Evolutionary conservation across 2,797 vertebrate species (phyloP).

Genomic region (Myripristis murdjan): DNA sequence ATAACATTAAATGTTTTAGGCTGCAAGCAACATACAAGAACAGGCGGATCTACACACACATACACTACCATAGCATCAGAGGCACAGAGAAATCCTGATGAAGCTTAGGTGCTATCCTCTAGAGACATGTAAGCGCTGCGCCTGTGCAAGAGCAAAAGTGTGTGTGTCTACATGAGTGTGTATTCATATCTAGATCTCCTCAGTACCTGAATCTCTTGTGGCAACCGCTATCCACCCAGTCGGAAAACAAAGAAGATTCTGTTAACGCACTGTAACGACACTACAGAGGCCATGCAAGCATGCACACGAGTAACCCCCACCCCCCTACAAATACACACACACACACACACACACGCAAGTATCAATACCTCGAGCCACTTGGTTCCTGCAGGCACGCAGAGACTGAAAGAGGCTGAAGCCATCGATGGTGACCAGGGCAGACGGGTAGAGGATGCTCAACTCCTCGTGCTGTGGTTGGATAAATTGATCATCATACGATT

Average conservation of each 20-base stretch:
- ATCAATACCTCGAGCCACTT: constrained; percentile 94
- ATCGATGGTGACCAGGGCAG: constrained; percentile 96
- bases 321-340: neutral
- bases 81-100: too few species aligned
- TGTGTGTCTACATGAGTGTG: too few species aligned
- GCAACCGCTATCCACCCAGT: constrained; percentile 60
- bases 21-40: neutral
- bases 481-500: neutral
- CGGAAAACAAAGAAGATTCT: constrained; percentile 47
- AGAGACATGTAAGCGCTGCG: too few species aligned
- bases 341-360: constrained; percentile 7
- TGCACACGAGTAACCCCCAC: too few species aligned
- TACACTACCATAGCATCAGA: constrained; percentile 60
- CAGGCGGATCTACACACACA: neutral
- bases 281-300: neutral
- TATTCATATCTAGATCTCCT: constrained; percentile 3
- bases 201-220: constrained; percentile 56
- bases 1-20: neutral
- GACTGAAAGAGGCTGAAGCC: constrained; percentile 99
- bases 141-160: too few species aligned
- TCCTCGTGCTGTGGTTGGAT: constrained; percentile 92
- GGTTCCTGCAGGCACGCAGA: constrained; percentile 97
- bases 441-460: constrained; percentile 95
- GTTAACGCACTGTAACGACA: constrained; percentile 31
- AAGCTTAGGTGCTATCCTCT: too few species aligned